Percentiles rank a stretch among this genome's conserved stretches.
phyloP scores from a whole-genome alignment of 2,113 vertebrate species.

The Columba livia region DNA sequence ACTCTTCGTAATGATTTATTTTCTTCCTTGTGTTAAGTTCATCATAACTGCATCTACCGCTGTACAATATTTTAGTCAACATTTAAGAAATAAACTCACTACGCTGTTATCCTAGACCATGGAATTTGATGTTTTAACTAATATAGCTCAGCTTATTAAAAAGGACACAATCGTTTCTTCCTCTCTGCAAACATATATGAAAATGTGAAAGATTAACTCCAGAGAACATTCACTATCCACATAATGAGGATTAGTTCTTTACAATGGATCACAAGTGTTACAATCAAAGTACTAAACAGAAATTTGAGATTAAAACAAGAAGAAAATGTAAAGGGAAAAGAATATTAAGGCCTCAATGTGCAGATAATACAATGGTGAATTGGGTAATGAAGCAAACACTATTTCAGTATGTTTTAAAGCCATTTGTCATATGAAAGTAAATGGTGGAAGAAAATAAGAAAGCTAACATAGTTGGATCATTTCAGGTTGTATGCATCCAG shows the following conservation, averaged over 20 bases:
- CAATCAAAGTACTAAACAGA: neutral
- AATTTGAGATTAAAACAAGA: neutral
- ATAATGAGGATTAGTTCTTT: neutral
- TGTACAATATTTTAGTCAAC: too few species aligned
- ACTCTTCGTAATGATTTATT: too few species aligned
- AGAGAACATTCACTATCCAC: too few species aligned
- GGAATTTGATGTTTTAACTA: too few species aligned
- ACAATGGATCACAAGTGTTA: neutral
- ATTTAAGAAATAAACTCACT: too few species aligned
- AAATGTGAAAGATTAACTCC: too few species aligned
- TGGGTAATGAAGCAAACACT: neutral
- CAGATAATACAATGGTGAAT: neutral
- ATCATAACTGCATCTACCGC: too few species aligned
- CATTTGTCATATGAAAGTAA: neutral
- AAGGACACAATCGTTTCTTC: too few species aligned
- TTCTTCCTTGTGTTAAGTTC: too few species aligned
- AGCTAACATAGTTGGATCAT: neutral
- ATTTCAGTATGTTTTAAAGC: neutral
- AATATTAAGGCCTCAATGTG: neutral
- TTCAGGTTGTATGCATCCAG: neutral
- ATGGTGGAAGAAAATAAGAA: neutral
- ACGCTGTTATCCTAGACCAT: too few species aligned
- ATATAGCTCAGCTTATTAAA: too few species aligned
- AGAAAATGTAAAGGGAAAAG: neutral
- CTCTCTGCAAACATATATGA: too few species aligned